A percentile compares a stretch with the other conserved stretches of the same genome.
Evolutionary conservation across 2,797 vertebrate species (phyloP).

Genomic region (Bothrops alternatus): DNA sequence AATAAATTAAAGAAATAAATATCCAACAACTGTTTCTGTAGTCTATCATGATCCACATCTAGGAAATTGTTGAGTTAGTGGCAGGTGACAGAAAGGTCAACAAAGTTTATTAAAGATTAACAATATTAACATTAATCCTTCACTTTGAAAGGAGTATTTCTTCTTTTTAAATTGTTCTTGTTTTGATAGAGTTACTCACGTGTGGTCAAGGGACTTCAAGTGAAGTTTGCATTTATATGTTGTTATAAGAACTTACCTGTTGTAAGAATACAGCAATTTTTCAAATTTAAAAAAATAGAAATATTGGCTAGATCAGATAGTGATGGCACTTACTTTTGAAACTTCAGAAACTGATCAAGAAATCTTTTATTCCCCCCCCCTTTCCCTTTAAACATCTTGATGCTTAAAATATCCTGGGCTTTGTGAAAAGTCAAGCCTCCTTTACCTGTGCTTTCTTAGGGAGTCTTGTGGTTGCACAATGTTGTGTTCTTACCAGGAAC

Average conservation of each 20-base stretch:
- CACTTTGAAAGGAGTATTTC: background rate
- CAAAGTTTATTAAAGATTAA: slow-evolving; percentile 33
- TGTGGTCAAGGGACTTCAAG: background rate
- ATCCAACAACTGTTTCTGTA: background rate
- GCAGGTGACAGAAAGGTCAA: background rate
- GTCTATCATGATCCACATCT: background rate
- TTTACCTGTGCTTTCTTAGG: background rate
- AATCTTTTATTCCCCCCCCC: background rate
- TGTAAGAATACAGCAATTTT: background rate
- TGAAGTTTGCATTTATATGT: background rate
- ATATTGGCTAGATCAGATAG: background rate
- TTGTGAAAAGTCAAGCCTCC: background rate
- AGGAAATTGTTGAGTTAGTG: background rate
- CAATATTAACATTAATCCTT: slow-evolving; percentile 28
- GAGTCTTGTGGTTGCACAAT: background rate
- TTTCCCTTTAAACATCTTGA: background rate
- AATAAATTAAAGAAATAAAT: background rate
- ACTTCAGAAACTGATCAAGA: background rate
- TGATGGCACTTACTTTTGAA: background rate
- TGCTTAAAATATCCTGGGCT: background rate
- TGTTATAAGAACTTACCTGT: background rate
- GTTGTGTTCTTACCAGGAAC: background rate
- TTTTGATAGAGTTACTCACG: background rate
- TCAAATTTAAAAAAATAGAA: background rate
- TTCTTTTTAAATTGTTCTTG: background rate